These are phyloP conservation scores for Tauraco hartlaubi DNA, from an alignment of 2,797 vertebrate species.

Conservation along the genomic window DNA sequence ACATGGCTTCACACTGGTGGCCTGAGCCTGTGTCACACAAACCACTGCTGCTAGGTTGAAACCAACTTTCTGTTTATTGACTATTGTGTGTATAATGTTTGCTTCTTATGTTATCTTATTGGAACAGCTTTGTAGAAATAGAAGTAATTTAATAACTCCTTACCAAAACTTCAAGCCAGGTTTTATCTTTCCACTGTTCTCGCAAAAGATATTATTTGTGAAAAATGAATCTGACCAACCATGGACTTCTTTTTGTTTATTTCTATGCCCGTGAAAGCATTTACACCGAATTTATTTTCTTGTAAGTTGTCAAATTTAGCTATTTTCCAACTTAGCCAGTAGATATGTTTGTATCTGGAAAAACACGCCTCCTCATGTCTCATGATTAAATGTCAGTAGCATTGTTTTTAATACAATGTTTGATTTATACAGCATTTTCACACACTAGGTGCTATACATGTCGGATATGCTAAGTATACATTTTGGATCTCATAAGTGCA, in stretches of 20 bases:
- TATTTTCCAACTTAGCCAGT: neutral
- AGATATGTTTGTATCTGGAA: neutral
- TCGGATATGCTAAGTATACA: neutral
- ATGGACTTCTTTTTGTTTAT: neutral
- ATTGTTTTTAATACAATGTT: neutral
- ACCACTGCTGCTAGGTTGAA: neutral
- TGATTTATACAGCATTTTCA: neutral
- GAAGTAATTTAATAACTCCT: neutral
- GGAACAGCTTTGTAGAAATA: neutral
- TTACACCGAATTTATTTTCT: neutral
- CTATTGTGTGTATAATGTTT: neutral
- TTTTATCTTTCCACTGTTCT: constrained; percentile 28
- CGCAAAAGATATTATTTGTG: constrained; percentile 21
- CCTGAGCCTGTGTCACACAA: neutral
- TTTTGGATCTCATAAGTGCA: neutral
- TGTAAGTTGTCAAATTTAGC: neutral
- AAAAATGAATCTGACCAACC: neutral
- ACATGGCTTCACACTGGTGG: neutral
- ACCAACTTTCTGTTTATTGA: neutral
- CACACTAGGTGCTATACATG: neutral
- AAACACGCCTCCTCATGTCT: neutral
- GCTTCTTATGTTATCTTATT: neutral
- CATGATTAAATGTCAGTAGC: neutral
- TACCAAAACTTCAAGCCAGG: constrained; percentile 6
- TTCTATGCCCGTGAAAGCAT: neutral